These are phyloP conservation scores for Ornithoptera alexandrae DNA, from an alignment of 2,888 invertebrate genomes.

Conservation along the genomic window DNA sequence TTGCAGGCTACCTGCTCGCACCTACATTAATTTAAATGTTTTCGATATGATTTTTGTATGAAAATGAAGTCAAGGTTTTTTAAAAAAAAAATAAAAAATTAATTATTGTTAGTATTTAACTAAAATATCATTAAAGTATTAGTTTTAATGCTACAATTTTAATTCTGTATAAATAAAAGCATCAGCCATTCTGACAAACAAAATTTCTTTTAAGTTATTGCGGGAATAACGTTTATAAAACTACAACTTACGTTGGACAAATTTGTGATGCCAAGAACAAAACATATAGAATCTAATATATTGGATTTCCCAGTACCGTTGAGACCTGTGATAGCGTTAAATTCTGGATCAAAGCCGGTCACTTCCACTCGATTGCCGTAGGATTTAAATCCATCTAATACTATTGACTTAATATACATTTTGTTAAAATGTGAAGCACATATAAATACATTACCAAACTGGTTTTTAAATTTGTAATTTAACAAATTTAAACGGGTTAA, in stretches of 20 bases:
- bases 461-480: no score
- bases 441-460: no score
- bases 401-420: slow-evolving; percentile 95
- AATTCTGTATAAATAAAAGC: no score
- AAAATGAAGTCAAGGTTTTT: no score
- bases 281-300: slow-evolving; percentile 98
- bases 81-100: no score
- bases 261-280: slow-evolving; percentile 96
- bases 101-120: no score
- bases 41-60: no score
- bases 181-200: background rate
- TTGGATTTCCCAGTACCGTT: slow-evolving; percentile 99
- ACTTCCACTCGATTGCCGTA: slow-evolving; percentile 96
- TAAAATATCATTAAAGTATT: no score
- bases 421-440: slow-evolving; percentile 32
- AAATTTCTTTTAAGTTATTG: slow-evolving; percentile 30
- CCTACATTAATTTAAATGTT: slow-evolving; percentile 75
- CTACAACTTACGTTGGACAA: slow-evolving; percentile 87
- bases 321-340: slow-evolving; percentile 98
- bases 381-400: slow-evolving; percentile 98
- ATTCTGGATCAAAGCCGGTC: slow-evolving; percentile 94
- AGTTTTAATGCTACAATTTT: no score
- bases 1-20: slow-evolving; percentile 92
- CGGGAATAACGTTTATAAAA: slow-evolving; percentile 37
- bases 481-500: no score